Percentiles rank a stretch among this genome's conserved stretches.
Evolutionary conservation across 2,797 vertebrate species (phyloP).

Genomic region (Phylloscopus collybita): DNA sequence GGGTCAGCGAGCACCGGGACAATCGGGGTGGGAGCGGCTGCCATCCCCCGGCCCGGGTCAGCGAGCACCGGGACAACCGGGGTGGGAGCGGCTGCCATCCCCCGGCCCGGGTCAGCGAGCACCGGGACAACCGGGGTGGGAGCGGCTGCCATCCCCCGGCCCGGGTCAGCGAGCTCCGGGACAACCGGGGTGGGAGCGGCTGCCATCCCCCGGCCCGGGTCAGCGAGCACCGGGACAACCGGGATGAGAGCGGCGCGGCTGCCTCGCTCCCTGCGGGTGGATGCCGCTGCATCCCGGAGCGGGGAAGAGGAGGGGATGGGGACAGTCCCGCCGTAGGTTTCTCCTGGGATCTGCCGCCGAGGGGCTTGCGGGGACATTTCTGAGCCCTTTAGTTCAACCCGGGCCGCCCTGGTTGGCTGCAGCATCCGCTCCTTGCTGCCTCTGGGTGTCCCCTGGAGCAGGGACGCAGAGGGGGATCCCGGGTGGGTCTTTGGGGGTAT

Average conservation of each 20-base stretch:
- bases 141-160: not conserved
- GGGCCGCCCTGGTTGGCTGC: rapidly evolving
- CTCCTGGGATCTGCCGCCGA: rapidly evolving
- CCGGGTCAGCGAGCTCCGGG: not conserved
- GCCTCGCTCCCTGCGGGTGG: not conserved
- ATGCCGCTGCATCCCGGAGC: not conserved
- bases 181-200: not conserved
- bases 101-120: not conserved
- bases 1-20: not conserved
- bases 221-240: not conserved
- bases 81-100: too few species aligned
- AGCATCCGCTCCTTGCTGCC: not conserved
- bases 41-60: not conserved
- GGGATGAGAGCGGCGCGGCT: not conserved
- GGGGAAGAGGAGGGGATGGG: not conserved
- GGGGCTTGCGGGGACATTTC: not conserved
- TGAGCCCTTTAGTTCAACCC: not conserved
- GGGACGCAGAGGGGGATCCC: rapidly evolving
- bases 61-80: not conserved
- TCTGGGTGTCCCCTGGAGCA: not conserved
- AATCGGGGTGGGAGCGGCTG: not conserved
- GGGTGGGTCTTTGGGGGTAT: not conserved
- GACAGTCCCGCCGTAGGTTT: not conserved
- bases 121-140: not conserved
- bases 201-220: not conserved